phyloP scores from a whole-genome alignment of 1,140 invertebrate genomes.

The Apocrypta bakeri region DNA sequence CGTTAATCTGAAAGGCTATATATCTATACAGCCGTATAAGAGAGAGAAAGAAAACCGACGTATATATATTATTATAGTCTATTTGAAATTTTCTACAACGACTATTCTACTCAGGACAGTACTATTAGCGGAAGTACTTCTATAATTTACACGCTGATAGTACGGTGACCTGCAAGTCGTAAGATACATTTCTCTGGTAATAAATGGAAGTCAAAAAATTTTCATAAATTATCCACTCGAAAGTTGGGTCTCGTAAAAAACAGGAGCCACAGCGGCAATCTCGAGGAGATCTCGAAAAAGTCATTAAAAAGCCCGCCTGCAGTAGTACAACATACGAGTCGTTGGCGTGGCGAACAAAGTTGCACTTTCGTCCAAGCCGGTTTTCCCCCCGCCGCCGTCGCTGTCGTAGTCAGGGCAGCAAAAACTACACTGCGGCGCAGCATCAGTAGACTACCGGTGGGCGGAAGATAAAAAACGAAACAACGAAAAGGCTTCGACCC shows the following conservation, averaged over 20 bases:
- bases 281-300: not conserved
- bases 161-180: no score
- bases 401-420: not conserved
- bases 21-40: no score
- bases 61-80: not conserved
- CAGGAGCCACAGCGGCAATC: not conserved
- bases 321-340: no score
- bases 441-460: slow-evolving; percentile 1
- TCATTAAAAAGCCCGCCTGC: not conserved
- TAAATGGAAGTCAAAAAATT: not conserved
- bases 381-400: not conserved
- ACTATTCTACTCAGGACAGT: not conserved
- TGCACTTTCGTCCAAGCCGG: slow-evolving; percentile 7
- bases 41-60: no score
- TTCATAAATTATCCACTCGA: not conserved
- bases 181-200: not conserved
- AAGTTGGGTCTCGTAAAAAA: no score
- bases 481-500: not conserved
- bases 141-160: not conserved
- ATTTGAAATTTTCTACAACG: not conserved
- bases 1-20: slow-evolving; percentile 55
- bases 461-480: slow-evolving; percentile 4
- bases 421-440: not conserved
- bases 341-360: not conserved
- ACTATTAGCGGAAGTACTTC: not conserved